Conservation (phyloP, 2,888 invertebrate genomes). For the Macrosoma leucophasiata region DNA sequence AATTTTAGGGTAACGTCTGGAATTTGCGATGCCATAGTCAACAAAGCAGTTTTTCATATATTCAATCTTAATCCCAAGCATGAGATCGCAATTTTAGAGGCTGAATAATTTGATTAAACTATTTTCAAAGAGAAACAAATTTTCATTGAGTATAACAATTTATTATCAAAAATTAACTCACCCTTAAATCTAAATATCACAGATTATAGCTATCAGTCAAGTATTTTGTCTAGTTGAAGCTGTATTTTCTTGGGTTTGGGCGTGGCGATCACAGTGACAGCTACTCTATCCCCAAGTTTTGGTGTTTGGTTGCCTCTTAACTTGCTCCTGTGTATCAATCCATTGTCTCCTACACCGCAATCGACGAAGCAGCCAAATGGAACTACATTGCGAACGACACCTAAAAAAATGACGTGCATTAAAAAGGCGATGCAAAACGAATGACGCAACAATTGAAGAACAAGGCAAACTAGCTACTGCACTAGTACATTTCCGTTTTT, state of each 20-base stretch:
- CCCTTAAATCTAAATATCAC: constrained; percentile 18
- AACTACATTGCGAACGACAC: constrained; percentile 89
- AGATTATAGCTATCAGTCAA: constrained; percentile 48
- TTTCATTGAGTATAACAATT: constrained; percentile 11
- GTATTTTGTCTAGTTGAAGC: constrained; percentile 64
- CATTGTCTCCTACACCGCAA: constrained; percentile 83
- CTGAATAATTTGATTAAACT: constrained; percentile 35
- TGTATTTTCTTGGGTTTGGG: constrained; percentile 74
- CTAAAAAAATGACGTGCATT: no score
- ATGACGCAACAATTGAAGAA: no score
- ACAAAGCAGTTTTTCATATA: constrained; percentile 60
- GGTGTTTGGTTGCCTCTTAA: constrained; percentile 70
- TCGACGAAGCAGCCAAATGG: constrained; percentile 96
- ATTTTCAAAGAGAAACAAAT: constrained; percentile 1
- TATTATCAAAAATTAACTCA: no score
- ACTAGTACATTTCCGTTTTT: no score
- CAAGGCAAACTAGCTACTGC: no score
- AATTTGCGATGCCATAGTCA: constrained; percentile 67
- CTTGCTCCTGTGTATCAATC: constrained; percentile 80
- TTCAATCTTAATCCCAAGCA: constrained; percentile 51
- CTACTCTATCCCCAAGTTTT: constrained; percentile 81
- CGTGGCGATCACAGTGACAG: constrained; percentile 77
- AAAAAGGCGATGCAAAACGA: no score
- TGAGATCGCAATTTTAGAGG: constrained; percentile 43
- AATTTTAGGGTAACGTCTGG: constrained; percentile 63